phyloP scores from a whole-genome alignment of 2,113 vertebrate genomes.

The Chaetodon auriga region DNA sequence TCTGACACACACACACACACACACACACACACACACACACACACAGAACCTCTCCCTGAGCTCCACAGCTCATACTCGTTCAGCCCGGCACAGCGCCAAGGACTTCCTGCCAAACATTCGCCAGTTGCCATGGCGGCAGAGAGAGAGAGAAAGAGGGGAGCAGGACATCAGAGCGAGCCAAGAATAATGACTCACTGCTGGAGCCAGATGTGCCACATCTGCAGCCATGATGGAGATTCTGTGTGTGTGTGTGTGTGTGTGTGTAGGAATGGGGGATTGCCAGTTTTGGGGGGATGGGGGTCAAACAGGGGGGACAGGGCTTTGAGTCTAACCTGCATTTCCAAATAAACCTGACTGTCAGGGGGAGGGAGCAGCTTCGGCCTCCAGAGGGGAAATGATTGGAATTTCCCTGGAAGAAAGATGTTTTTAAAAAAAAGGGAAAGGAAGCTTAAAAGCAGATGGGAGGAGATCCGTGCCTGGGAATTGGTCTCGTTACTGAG shows the following conservation, averaged over 20 bases:
- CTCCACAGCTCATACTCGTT: slow-evolving; percentile 32
- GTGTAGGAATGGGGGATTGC: not conserved
- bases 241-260: slow-evolving; percentile 23
- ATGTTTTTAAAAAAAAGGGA: not conserved
- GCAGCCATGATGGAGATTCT: slow-evolving; percentile 74
- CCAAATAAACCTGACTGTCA: slow-evolving; percentile 20
- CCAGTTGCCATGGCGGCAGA: slow-evolving; percentile 91
- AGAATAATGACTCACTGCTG: slow-evolving; percentile 84
- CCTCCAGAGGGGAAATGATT: slow-evolving; percentile 41
- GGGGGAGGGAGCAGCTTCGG: slow-evolving; percentile 1
- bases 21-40: slow-evolving; percentile 22
- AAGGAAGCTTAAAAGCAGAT: slow-evolving; percentile 27
- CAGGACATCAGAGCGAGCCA: slow-evolving; percentile 55
- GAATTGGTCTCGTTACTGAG: slow-evolving; percentile 34
- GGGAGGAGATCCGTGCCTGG: slow-evolving; percentile 15
- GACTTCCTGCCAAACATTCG: slow-evolving; percentile 91
- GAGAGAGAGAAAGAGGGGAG: slow-evolving; percentile 73
- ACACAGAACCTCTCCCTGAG: not conserved
- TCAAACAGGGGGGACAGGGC: not conserved
- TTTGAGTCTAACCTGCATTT: slow-evolving; percentile 26
- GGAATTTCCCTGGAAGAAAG: slow-evolving; percentile 65
- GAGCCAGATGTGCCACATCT: slow-evolving; percentile 88
- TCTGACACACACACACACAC: not conserved
- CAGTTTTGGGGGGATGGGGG: not conserved
- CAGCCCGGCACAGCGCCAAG: slow-evolving; percentile 34